Evolutionary conservation across 64 coral and sea anemone genomes (phyloP), one percentile per base, ranked within the genome.

Genomic region (Montipora efflorescens): DNA sequence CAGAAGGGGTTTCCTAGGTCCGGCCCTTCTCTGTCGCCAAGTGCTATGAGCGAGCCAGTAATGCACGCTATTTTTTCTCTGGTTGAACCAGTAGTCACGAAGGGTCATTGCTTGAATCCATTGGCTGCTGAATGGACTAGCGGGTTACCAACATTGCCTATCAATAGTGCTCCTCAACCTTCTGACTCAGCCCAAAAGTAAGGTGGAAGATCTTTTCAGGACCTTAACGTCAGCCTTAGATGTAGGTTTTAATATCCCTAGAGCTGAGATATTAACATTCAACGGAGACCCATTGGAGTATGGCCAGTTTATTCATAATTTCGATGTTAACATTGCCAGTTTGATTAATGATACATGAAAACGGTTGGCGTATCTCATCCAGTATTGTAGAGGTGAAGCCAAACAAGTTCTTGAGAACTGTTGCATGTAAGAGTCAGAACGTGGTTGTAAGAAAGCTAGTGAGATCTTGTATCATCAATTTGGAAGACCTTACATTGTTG

Each of bases 371-470:
- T 82, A 91, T 44, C 22, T 91, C 1, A 88, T 88, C 10, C 44
- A 93, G 16, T 68, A 80, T 19, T 88, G 74, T 57, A 81, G 44
- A 25, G 84, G 92, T 0, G 28, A 72, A 25, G 92, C 92, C 12
- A 48, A 44, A 6, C 59, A 87, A 9, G 50, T 55, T 0, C 77
- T 92, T 19, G 45, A 82, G 70, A 92, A 47, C 23, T 75, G 90
- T 59, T 59, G 46, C n/a, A 75, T 92, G 2, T 10, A 10, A 7
- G 52, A 92, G 59, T 11, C 25, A 18, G 9, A n/a, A 59, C 16
- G 47, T 47, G 5, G 75, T 5, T 93, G 70, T 15, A 68, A 18
- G 11, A 78, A 73, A 22, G 83, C 83, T 0, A 46, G 52, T 22
- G 59, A 67, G 10, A 79, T 93, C 5, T 78, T 93, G 13, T 52